Base-by-base conservation (phyloP, 2,113 vertebrate genomes). In the Rhea americana region DNA sequence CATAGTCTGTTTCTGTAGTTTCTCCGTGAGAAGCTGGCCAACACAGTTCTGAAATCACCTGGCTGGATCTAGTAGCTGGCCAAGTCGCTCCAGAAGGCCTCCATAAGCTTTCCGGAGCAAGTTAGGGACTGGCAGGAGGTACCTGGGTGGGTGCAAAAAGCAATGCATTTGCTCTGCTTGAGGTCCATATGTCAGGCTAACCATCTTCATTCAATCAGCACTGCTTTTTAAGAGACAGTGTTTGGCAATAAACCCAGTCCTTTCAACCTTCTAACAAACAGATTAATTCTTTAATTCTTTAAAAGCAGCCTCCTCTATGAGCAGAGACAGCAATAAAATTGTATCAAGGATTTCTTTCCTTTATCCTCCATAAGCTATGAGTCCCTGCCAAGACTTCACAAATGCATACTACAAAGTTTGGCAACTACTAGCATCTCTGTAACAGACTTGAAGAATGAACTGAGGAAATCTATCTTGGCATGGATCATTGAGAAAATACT, bases 401-500 rank as follows among this genome's bases (percentile, higher is more conserved):
- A 94, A 95, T 62, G 39, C 37, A 71, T 83, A 75, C 75, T 87
- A 85, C 91, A 71, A 87, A 39, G 1, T 89, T 92, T 94, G 90
- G 90, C 91, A 97, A 74, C 71, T 85, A n/a, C 58, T 51, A 95
- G 73, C 75, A 92, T 85, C 84, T 77, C 87, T 89, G 67, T 35
- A 91, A 93, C 7, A 7, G 95, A 74, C 75, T 71, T 93, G 85
- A 93, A 87, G 89, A 87, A 87, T 70, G 67, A 93, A 91, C 73
- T 84, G 81, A 94, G 91, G 75, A 88, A 95, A 97, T 81, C 79
- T 91, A 70, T 72, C 59, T 89, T 95, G 93, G 91, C 93, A 85
- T 15, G 51, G 86, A 92, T 82, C 50, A 61, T 53, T 63, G 85
- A 51, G 12, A 53, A 61, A 30, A 51, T 56, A 92, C 4, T 90